Evolutionary conservation across 1,140 invertebrate genomes (phyloP), one percentile per base, ranked within the genome.

Genomic region (Hylaeus volcanicus): DNA sequence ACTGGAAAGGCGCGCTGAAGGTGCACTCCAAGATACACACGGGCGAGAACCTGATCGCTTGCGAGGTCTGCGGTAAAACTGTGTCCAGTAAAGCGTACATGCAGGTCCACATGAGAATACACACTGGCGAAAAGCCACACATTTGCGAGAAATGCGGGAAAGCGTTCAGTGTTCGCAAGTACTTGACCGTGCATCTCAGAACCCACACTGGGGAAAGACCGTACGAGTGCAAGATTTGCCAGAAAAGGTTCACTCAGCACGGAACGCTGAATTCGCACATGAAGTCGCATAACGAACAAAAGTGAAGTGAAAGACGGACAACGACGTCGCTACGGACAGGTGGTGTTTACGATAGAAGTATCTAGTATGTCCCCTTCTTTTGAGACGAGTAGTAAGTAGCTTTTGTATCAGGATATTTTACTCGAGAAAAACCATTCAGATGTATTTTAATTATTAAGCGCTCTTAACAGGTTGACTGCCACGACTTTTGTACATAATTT

Each of bases 11-110:
- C 5, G 92, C 89, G n/a, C 93, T 98, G 71, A 98, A 98, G 92
- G 94, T 97, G 56, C 98, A 99, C 90, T 97, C 98, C 94, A 96
- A 95, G 90, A 94, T 95, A 37, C 95, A 96, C 86, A 91, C 88
- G 1, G 90, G 92, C 5, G 88, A 92, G 75, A 91, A 92, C 86
- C 94, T 96, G 79, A 93, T 96, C 2, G 93, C 94, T 2, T 93
- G 92, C 76, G 88, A 92, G 53, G 72, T 92, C n/a, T 93, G 96
- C 88, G 93, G 93, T 9, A 94, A 96, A 63, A 90, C 94, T 1
- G 96, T 96, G 48, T 94, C 95, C 37, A 95, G 94, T 68, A 94
- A 94, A 74, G 91, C 93, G 64, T 93, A 93, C 66, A 86, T 95
- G 58, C 92, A 93, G 41, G 88, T 89, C n/a, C 94, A 94, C 81